phyloP scores from a whole-genome alignment of 2,113 vertebrate species.

The Sinocyclocheilus rhinocerous region DNA sequence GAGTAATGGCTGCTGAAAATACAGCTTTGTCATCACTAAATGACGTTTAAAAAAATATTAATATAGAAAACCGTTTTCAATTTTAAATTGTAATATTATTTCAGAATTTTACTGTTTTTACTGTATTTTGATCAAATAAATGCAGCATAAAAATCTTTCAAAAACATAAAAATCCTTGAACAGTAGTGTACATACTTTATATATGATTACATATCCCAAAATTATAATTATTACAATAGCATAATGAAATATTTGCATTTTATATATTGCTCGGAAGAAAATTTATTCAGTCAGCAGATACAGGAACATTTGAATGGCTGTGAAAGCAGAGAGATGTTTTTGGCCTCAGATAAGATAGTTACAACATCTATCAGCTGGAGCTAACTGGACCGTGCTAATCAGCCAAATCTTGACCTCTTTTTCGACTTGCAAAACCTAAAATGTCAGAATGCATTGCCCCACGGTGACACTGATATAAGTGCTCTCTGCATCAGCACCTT shows the following conservation, averaged over 20 bases:
- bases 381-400: background rate
- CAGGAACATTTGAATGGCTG: background rate
- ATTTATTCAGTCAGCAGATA: background rate
- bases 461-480: background rate
- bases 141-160: background rate
- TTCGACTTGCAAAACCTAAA: background rate
- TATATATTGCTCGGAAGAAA: background rate
- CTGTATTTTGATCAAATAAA: background rate
- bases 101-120: background rate
- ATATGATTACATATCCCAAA: background rate
- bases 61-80: background rate
- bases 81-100: background rate
- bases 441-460: slow-evolving; percentile 3
- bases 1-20: no score
- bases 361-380: background rate
- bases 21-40: no score
- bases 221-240: background rate
- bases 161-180: background rate
- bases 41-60: no score
- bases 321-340: background rate
- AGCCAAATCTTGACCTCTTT: background rate
- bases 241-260: background rate
- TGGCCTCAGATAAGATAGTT: background rate
- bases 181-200: background rate
- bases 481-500: slow-evolving; percentile 13